Percentiles rank a stretch among this genome's conserved stretches.
These are phyloP conservation scores for Chaetura pelagica DNA, from an alignment of 2,113 vertebrate genomes.

Conservation along the genomic window DNA sequence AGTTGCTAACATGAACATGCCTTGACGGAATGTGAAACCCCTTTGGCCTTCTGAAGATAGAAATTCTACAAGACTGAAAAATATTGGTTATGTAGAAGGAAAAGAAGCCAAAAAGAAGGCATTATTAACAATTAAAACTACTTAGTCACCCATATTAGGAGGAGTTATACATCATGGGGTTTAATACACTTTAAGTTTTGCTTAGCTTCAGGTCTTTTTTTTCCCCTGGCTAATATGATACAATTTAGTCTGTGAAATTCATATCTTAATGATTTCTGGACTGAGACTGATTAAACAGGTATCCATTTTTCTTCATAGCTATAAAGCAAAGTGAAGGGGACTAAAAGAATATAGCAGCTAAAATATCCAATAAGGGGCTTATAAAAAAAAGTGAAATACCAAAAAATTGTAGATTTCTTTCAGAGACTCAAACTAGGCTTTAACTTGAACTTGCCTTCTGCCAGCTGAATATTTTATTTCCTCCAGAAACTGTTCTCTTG, in stretches of 20 bases:
- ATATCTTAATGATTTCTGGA: background rate
- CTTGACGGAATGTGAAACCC: background rate
- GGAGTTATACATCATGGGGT: background rate
- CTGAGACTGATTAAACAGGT: constrained; percentile 2
- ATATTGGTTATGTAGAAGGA: background rate
- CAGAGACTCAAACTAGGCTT: background rate
- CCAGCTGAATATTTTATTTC: background rate
- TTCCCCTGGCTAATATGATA: background rate
- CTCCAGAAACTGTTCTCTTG: background rate
- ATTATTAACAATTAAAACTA: background rate
- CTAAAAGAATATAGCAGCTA: background rate
- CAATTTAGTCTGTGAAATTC: background rate
- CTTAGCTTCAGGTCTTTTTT: background rate
- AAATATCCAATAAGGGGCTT: background rate
- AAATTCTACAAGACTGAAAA: background rate
- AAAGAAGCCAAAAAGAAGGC: background rate
- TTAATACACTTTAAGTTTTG: background rate
- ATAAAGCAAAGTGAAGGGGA: background rate
- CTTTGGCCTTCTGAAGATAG: background rate
- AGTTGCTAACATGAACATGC: background rate
- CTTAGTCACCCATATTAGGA: background rate
- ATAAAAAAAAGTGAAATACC: background rate
- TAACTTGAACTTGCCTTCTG: background rate
- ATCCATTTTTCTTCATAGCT: background rate
- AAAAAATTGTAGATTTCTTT: background rate